Conservation (phyloP, 2,797 vertebrate species). For the Cryptoprocta ferox region DNA sequence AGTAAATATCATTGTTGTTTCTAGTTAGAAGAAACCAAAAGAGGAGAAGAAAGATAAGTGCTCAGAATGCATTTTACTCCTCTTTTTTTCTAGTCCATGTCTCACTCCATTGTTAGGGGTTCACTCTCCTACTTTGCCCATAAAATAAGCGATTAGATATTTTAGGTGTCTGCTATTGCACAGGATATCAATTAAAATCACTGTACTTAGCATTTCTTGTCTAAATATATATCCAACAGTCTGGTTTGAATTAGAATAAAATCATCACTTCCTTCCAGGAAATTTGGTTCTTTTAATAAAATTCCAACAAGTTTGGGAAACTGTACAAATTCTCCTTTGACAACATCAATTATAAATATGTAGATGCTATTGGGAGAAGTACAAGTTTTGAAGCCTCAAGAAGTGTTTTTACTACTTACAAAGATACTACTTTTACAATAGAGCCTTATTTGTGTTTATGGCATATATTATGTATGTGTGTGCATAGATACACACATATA, state of each 20-base stretch:
- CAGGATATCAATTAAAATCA: not conserved
- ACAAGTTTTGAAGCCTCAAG: conserved; percentile 15
- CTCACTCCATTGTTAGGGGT: not conserved
- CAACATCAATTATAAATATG: conserved; percentile 21
- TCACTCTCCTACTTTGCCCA: not conserved
- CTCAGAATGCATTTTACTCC: not conserved
- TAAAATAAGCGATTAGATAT: not conserved
- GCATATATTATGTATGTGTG: not conserved
- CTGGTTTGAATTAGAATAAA: conserved; percentile 62
- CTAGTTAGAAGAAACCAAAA: not conserved
- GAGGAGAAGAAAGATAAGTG: not conserved
- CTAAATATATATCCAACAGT: conserved; percentile 54
- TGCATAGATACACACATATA: not conserved
- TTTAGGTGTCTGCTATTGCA: not conserved
- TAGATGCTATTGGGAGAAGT: not conserved
- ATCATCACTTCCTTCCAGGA: conserved; percentile 34
- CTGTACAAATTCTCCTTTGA: conserved; percentile 30
- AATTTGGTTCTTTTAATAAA: conserved; percentile 63
- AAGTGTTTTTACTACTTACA: not conserved
- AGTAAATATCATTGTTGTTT: not conserved
- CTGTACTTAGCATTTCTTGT: not conserved
- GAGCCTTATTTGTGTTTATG: not conserved
- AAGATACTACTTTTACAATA: not conserved
- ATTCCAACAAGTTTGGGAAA: conserved; percentile 47
- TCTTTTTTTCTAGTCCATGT: not conserved